Base-by-base conservation (phyloP, 35 echinoderm and acorn worm species). In the Stichopus chloronotus region DNA sequence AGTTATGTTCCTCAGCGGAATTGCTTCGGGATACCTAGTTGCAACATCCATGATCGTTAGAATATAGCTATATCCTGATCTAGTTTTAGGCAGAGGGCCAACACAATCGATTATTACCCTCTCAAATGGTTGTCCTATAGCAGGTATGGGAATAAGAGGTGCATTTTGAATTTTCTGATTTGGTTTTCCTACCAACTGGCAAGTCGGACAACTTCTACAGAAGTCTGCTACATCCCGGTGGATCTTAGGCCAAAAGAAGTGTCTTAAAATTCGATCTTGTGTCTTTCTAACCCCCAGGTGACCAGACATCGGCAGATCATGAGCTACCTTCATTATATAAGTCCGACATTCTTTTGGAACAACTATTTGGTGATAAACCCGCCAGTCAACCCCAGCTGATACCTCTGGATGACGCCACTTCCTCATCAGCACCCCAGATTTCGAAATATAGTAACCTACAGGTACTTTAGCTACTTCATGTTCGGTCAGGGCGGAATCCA, bases 221-320 rank as follows among this genome's bases (percentile, higher is more conserved):
- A 30, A 90, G 4, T 90, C 88, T 13, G 24, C 55, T 52, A 76
- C 88, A 63, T 89, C 87, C 54, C 83, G 53, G 22, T 74, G 20
- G 30, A 43, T 43, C 30, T 43, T 43, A 56, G 94, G 90, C 94
- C 94, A 95, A 87, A 94, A 95, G 83, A 95, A 92, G 43, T 88
- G 78, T 57, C 74, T n/a, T 58, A 86, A 12, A 78, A 76, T 76
- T 92, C 76, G 21, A 58, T 94, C 93, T 78, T 58, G 8, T 11
- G 93, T 94, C 52, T 94, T 94, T 55, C 63, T 91, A 53, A 25
- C 78, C 21, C 93, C 77, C 56, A 79, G 79, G 60, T 94, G 93
- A 60, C 93, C 93, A 19, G 88, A 90, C 88, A 94, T 79, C 24
- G 87, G 87, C 5, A 60, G 16, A 20, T 91, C 88, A 68, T 94